phyloP scores from a whole-genome alignment of 2,797 vertebrate genomes.

The Jordanella pulchra region DNA sequence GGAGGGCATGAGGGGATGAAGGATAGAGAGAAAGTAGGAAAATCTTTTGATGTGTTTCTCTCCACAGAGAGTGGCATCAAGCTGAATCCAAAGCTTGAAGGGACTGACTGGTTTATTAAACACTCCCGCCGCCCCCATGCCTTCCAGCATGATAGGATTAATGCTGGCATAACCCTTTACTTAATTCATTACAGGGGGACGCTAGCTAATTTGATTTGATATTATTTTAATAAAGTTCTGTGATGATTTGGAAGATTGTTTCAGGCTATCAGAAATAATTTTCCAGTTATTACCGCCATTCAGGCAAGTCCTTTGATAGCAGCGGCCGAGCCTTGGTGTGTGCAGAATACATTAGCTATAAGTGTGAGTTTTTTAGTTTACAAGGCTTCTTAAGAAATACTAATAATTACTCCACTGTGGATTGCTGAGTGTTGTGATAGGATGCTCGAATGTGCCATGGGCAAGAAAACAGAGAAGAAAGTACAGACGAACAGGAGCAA shows the following conservation, averaged over 20 bases:
- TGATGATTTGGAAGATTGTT: conserved; percentile 99
- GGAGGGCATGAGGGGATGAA: conserved; percentile 41
- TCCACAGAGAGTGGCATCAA: conserved; percentile 69
- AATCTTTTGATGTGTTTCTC: conserved; percentile 97
- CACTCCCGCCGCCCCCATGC: conserved; percentile 92
- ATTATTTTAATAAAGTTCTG: conserved; percentile 99
- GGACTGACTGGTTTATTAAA: conserved; percentile 99
- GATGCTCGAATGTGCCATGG: conserved; percentile 89
- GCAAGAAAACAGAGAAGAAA: conserved; percentile 76
- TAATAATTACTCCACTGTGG: conserved; percentile 66
- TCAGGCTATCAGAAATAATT: conserved; percentile 99
- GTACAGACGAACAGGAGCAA: conserved; percentile 63
- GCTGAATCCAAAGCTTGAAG: conserved; percentile 83
- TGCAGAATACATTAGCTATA: conserved; percentile 94
- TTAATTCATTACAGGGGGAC: conserved; percentile 99
- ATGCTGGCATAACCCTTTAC: conserved; percentile 99
- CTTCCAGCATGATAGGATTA: conserved; percentile 99
- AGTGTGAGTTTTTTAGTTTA: conserved; percentile 63
- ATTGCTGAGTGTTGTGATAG: conserved; percentile 83
- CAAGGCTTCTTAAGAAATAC: conserved; percentile 67
- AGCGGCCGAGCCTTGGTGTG: conserved; percentile 92
- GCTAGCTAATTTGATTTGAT: conserved; percentile 99
- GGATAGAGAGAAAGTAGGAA: conserved; percentile 67
- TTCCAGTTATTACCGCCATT: conserved; percentile 99
- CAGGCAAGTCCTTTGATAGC: conserved; percentile 99